These are phyloP conservation scores for Dromas ardeola DNA, from an alignment of 2,113 vertebrate genomes.

Conservation along the genomic window DNA sequence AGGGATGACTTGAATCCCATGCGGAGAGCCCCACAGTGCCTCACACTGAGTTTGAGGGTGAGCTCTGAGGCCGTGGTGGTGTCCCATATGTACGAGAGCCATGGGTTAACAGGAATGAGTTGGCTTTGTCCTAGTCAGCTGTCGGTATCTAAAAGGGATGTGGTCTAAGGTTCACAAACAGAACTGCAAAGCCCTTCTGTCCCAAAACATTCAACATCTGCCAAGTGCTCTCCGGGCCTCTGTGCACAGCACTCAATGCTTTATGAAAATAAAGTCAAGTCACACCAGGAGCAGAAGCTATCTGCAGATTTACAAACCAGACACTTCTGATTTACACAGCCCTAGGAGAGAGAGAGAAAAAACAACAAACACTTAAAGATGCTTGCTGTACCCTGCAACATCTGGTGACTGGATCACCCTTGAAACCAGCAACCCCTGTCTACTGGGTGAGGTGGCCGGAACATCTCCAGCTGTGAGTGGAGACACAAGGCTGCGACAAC, in stretches of 20 bases:
- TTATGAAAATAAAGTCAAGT: slow-evolving; percentile 3
- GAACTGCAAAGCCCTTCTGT: neutral
- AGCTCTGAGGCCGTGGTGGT: neutral
- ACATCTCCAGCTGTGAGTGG: neutral
- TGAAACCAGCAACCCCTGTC: neutral
- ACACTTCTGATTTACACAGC: neutral
- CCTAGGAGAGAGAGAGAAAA: neutral
- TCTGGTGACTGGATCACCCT: neutral
- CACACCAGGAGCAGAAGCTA: neutral
- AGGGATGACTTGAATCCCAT: neutral
- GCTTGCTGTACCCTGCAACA: neutral
- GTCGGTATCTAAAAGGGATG: neutral
- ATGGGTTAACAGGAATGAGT: neutral
- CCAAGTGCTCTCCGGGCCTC: neutral
- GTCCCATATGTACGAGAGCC: neutral
- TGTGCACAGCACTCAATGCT: neutral
- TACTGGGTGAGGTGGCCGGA: neutral
- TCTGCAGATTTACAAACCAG: slow-evolving; percentile 8
- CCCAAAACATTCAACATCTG: neutral
- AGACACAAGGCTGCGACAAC: neutral
- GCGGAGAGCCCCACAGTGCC: neutral
- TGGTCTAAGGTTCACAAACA: neutral
- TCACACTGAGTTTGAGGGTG: neutral
- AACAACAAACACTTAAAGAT: neutral
- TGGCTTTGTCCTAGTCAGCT: neutral